Conservation (phyloP, 2,888 invertebrate genomes). For the Nephrotoma appendiculata region DNA sequence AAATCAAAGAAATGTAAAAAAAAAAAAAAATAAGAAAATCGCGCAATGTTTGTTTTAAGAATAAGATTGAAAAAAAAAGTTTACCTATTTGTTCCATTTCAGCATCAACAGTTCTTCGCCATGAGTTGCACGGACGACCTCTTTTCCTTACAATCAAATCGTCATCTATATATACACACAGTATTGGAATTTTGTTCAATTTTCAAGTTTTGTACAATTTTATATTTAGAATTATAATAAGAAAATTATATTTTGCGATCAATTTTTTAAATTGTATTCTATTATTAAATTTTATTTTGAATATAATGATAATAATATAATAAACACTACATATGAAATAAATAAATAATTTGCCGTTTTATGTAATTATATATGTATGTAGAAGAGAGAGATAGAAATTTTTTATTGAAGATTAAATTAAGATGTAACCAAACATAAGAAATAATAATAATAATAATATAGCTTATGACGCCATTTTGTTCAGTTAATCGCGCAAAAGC, state of each 20-base stretch:
- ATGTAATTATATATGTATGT: background rate
- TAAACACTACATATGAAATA: background rate
- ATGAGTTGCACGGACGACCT: conserved; percentile 4
- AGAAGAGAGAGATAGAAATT: background rate
- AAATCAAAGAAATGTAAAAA: background rate
- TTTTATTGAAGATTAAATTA: background rate
- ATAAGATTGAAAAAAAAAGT: background rate
- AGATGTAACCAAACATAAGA: background rate
- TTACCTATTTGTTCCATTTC: conserved; percentile 4
- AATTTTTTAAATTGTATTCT: background rate
- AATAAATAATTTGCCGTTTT: background rate
- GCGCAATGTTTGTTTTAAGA: background rate
- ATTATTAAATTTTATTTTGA: background rate
- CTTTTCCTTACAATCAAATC: conserved; percentile 4
- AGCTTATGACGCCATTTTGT: background rate
- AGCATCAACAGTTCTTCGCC: conserved; percentile 4
- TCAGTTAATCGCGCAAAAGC: background rate
- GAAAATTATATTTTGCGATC: background rate
- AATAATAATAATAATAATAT: background rate
- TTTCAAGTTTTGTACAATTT: background rate
- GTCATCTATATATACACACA: conserved; percentile 1
- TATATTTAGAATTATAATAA: background rate
- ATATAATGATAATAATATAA: background rate
- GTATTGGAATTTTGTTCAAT: background rate
- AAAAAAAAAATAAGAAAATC: background rate